These are phyloP conservation scores for Thamnophis elegans DNA, from an alignment of 2,797 vertebrate species.

Conservation along the genomic window DNA sequence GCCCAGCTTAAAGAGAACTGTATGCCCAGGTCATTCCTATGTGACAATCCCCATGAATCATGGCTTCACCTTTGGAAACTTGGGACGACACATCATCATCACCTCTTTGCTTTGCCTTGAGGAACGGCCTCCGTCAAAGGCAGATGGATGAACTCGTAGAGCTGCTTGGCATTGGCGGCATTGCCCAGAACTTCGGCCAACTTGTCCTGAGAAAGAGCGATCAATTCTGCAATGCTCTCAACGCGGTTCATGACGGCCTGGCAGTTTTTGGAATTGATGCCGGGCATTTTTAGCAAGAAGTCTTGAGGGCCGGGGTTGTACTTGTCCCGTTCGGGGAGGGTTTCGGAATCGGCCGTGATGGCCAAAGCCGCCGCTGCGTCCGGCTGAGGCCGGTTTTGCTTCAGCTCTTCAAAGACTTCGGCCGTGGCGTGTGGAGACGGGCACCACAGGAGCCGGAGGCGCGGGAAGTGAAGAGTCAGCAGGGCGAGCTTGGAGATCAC, in stretches of 20 bases:
- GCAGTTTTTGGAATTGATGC: slow-evolving; percentile 88
- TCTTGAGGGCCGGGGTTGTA: slow-evolving; percentile 94
- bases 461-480: slow-evolving; percentile 92
- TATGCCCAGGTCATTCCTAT: too few species aligned
- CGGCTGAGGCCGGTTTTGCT: slow-evolving; percentile 81
- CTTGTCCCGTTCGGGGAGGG: slow-evolving; percentile 80
- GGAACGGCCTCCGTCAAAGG: slow-evolving; percentile 63
- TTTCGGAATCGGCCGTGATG: slow-evolving; percentile 84
- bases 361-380: slow-evolving; percentile 81
- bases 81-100: slow-evolving; percentile 24
- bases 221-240: slow-evolving; percentile 83
- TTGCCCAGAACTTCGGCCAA: slow-evolving; percentile 81
- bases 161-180: slow-evolving; percentile 75
- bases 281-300: slow-evolving; percentile 93
- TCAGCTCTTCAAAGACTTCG: slow-evolving; percentile 90
- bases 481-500: slow-evolving; percentile 89
- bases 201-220: slow-evolving; percentile 77
- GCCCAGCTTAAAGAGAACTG: not conserved
- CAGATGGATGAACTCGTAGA: slow-evolving; percentile 89
- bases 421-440: slow-evolving; percentile 89
- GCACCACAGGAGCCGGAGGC: slow-evolving; percentile 92
- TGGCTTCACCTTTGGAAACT: not conserved
- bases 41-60: not conserved
- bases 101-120: slow-evolving; percentile 68
- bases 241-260: slow-evolving; percentile 78